Base-by-base conservation (phyloP, 2,888 invertebrate genomes). In the Corythucha ciliata region DNA sequence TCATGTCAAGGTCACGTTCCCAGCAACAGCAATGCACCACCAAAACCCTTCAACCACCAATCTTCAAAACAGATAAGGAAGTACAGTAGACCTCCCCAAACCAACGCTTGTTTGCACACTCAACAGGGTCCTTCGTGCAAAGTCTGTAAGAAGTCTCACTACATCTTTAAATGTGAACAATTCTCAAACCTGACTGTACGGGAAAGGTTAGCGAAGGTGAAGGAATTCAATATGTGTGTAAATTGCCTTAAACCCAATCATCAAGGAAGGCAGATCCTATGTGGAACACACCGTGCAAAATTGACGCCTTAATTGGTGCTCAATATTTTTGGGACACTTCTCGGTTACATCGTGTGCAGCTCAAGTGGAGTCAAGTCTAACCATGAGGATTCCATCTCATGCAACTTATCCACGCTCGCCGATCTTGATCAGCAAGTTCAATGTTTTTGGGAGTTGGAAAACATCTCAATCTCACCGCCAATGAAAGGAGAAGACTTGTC, bases 281-380 rank as follows among this genome's bases (percentile, higher is more conserved):
- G 14, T 46, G 37, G 16, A 49, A 44, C 25, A 37, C 29, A 10
- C 39, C 54, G 5, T 34, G 39, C 18, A 45, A 24, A 34, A 22
- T 52, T 4, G 54, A 53, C 32, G 24, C 46, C 7, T 36, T 54
- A 10, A 20, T 46, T 4, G 51, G 51, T 14, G 45, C 51, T 24
- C 32, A 48, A 34, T 25, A 47, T 4, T 46, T 51, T 21, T 46
- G 45, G 51, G 14, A 34, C 41, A 18, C 22, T 25, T 16, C n/a
- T 41, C n/a, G 41, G 41, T 21, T 41, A 26, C 24, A 22, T 41
- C 7, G 41, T 22, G 4, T 7, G 4, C 4, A 7, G 41, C 25
- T 8, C 18, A 8, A 12, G 24, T 7, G 4, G 14, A 41, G 6
- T 12, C 4, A 6, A n/a, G 4, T 18, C 39, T n/a, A 22, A 33